Conservation (phyloP, 2,888 invertebrate species). For the Acanthosepion esculentum region DNA sequence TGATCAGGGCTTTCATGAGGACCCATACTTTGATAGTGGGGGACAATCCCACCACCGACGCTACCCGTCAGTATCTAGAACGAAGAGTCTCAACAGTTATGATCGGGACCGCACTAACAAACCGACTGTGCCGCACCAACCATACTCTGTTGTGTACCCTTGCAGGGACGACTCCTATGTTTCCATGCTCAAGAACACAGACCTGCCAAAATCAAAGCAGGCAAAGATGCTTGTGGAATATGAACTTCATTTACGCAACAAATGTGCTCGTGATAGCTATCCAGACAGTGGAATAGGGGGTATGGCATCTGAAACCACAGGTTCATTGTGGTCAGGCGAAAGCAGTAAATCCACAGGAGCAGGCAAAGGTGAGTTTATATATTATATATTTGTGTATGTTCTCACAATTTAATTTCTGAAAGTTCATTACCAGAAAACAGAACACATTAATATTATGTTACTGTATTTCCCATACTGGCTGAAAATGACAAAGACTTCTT, state of each 20-base stretch:
- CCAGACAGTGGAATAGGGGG: constrained; percentile 72
- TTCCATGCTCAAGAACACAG: constrained; percentile 50
- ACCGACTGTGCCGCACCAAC: constrained; percentile 45
- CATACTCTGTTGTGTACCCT: constrained; percentile 47
- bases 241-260: constrained; percentile 63
- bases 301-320: constrained; percentile 63
- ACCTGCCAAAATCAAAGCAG: constrained; percentile 55
- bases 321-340: constrained; percentile 64
- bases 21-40: constrained; percentile 51
- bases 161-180: constrained; percentile 45
- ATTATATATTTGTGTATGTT: background rate
- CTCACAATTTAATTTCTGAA: background rate
- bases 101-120: constrained; percentile 52
- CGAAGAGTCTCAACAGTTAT: constrained; percentile 58
- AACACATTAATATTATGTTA: too few relatives aligned
- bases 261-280: constrained; percentile 67
- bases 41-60: constrained; percentile 46
- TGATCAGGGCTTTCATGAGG: constrained; percentile 68
- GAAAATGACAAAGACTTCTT: too few relatives aligned
- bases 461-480: too few relatives aligned
- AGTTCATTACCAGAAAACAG: background rate
- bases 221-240: constrained; percentile 62
- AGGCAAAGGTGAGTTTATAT: constrained; percentile 51
- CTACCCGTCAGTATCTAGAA: constrained; percentile 53
- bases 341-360: constrained; percentile 56